Conservation (phyloP, 2,113 vertebrate species). For the Microtus oregoni region DNA sequence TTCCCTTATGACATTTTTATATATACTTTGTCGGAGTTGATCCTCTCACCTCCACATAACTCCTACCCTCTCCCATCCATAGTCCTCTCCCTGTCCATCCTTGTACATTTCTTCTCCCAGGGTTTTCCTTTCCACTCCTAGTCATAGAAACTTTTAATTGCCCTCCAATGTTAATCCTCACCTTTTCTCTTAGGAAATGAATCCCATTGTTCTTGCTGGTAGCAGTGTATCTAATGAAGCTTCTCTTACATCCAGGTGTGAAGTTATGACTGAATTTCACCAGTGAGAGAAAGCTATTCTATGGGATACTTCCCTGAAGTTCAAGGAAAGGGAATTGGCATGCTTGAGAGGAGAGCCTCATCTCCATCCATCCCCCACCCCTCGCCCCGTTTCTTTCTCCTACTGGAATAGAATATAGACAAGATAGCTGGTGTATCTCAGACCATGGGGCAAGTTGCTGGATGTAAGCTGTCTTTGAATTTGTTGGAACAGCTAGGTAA, state of each 20-base stretch:
- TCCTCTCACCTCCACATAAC: not conserved
- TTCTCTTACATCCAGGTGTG: not conserved
- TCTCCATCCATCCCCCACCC: not conserved
- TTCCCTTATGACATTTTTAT: not conserved
- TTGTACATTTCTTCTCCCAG: not conserved
- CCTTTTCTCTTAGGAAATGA: constrained; percentile 8
- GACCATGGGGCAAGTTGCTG: not conserved
- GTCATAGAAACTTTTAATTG: not conserved
- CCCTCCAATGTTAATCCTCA: not conserved
- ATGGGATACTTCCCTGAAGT: not conserved
- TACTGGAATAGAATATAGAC: not conserved
- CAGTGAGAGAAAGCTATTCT: not conserved
- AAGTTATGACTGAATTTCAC: too few species aligned
- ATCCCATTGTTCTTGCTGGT: constrained; percentile 4
- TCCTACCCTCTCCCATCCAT: too few species aligned
- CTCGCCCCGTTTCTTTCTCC: not conserved
- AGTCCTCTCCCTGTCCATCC: not conserved
- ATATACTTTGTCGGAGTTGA: not conserved
- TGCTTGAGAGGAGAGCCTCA: not conserved
- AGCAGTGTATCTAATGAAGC: not conserved
- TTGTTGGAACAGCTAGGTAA: not conserved
- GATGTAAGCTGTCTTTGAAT: not conserved
- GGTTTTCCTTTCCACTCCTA: not conserved
- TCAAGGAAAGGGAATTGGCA: not conserved
- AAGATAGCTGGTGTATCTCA: not conserved